Evolutionary conservation across 2,888 invertebrate species (phyloP), one percentile per base, ranked within the genome.

Genomic region (Brachyptera risi): DNA sequence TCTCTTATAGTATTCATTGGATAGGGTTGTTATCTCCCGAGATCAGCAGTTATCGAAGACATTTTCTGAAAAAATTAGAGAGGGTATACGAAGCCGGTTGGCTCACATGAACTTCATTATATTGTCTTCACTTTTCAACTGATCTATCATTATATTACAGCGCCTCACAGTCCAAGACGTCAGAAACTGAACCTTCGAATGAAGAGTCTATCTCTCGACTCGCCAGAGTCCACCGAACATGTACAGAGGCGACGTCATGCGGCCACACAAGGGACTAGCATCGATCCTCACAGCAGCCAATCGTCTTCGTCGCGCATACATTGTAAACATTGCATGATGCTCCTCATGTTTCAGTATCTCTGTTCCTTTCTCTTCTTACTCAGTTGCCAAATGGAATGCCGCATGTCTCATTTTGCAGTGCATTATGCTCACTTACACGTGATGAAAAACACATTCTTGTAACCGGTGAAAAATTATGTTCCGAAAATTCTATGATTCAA

Each of bases 161-260:
- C 94, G 75, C 95, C 94, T 70, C 95, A 96, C 79, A 96, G 95
- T 77, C 96, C 96, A 73, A 87, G 95, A 74, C 88, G 94, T 66
- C 94, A 95, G 83, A 92, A 95, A 81, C 83, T 96, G 79, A 95
- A 96, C 81, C 86, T 96, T 77, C 87, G 96, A 75, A 96, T 96
- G 96, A 96, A 97, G 85, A 95, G 95, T 75, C 85, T 96, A 71
- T 96, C 96, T 65, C 80, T 96, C 84, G 96, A 96, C 77, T 95
- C 95, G 31, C 96, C 96, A 66, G 96, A 96, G 77, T 92, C 92
- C 70, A 87, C 91, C 64, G 92, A 93, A 75, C 87, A 88, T 73
- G 85, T 83, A 38, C 86, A 88, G 71, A 80, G 92, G 70, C 83
- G 92, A 47, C 84, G 90, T 58, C 86, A 75, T 68, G 65, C 71